A percentile compares a stretch with the other conserved stretches of the same genome.
Evolutionary conservation across 2,888 invertebrate species (phyloP).

Genomic region (Acleris holmiana): DNA sequence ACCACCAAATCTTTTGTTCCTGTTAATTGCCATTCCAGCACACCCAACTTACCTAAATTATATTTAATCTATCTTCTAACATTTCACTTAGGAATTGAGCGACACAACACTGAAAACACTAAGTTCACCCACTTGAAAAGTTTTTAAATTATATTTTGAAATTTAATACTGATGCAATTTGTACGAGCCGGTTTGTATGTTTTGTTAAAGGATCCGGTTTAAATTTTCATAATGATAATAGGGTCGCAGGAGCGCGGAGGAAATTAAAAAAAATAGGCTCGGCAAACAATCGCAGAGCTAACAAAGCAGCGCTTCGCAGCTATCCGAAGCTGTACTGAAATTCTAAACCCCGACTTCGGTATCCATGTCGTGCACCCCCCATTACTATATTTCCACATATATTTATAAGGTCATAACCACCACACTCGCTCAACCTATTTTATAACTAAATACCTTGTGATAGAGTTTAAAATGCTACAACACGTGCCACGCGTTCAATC

Average conservation of each 20-base stretch:
- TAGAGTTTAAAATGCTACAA: constrained; percentile 49
- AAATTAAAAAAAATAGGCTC: constrained; percentile 71
- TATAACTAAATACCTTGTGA: not conserved
- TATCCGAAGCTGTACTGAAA: constrained; percentile 84
- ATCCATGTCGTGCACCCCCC: constrained; percentile 84
- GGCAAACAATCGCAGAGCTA: constrained; percentile 79
- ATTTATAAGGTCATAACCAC: constrained; percentile 50
- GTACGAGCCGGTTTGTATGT: constrained; percentile 44
- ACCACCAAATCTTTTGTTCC: constrained; percentile 67
- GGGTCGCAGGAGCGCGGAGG: constrained; percentile 53
- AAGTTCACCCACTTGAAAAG: constrained; percentile 39
- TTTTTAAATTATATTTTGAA: constrained; percentile 47
- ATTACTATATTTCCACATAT: constrained; percentile 77
- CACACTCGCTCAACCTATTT: constrained; percentile 27
- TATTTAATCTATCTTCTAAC: constrained; percentile 46
- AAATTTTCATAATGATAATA: constrained; percentile 52
- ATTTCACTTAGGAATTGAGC: constrained; percentile 44
- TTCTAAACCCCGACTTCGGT: constrained; percentile 83
- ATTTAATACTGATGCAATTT: constrained; percentile 52
- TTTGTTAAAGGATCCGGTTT: constrained; percentile 43
- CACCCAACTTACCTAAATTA: constrained; percentile 78
- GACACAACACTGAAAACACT: constrained; percentile 43
- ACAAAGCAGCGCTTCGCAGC: constrained; percentile 82
- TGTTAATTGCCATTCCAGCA: constrained; percentile 65
- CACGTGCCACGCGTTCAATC: constrained; percentile 44